phyloP scores from a whole-genome alignment of 2,888 invertebrate genomes.

The Dicyrtomina minuta region DNA sequence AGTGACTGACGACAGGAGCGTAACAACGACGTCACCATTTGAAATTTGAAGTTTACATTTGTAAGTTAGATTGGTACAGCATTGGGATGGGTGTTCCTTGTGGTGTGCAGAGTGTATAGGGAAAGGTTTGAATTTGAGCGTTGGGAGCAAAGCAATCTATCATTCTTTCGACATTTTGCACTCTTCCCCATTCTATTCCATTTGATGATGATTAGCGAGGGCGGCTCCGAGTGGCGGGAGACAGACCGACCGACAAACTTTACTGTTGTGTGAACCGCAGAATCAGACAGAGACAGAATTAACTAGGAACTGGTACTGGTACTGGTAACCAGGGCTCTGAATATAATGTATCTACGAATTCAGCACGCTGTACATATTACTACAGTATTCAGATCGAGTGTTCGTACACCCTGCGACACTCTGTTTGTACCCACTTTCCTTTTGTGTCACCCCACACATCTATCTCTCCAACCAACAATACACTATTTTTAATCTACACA shows the following conservation, averaged over 20 bases:
- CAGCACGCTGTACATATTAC: no score
- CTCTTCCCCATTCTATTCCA: constrained; percentile 10
- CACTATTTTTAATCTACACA: constrained; percentile 20
- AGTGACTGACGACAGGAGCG: no score
- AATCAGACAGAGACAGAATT: background rate
- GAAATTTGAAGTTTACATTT: no score
- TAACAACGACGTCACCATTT: no score
- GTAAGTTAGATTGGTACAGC: no score
- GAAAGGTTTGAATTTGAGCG: background rate
- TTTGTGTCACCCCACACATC: constrained; percentile 13
- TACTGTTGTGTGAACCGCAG: background rate
- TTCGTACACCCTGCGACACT: background rate
- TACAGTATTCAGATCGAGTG: no score
- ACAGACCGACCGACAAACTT: background rate
- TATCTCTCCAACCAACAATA: no score
- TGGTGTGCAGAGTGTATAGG: background rate
- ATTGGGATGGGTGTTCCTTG: no score
- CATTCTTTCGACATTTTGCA: constrained; percentile 40
- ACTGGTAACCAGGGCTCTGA: no score
- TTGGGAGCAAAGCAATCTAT: constrained; percentile 33
- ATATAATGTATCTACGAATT: no score
- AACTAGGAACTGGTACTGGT: no score
- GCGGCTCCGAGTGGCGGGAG: constrained; percentile 11
- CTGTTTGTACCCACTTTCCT: background rate
- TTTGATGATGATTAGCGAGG: constrained; percentile 33